Evolutionary conservation across 2,888 invertebrate species (phyloP).

Genomic region (Melinaea marsaeus): DNA sequence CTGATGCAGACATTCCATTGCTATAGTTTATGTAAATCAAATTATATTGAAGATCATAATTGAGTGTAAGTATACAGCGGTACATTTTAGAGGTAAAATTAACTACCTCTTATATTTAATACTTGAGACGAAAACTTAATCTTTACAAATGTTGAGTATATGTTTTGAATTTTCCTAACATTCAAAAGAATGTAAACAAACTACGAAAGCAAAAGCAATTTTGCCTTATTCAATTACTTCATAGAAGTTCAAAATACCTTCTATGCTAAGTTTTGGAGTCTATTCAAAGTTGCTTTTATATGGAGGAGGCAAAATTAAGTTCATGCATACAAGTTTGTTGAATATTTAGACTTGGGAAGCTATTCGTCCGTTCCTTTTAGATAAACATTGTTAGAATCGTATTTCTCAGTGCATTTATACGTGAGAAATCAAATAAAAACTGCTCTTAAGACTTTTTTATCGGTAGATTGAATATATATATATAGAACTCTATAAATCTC

Average conservation of each 20-base stretch:
- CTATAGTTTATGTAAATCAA: background rate
- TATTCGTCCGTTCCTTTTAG: background rate
- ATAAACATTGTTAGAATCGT: background rate
- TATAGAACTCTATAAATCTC: too few relatives aligned
- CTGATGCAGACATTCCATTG: too few relatives aligned
- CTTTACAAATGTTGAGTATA: too few relatives aligned
- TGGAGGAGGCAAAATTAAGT: background rate
- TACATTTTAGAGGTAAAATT: too few relatives aligned
- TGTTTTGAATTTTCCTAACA: background rate
- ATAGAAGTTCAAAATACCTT: background rate
- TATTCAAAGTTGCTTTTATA: constrained; percentile 5
- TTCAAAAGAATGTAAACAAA: background rate
- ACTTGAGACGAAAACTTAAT: too few relatives aligned
- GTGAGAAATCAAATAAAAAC: too few relatives aligned
- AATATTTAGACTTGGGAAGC: background rate
- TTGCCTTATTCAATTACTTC: background rate
- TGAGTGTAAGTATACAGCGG: background rate
- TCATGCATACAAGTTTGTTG: background rate
- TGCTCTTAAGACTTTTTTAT: too few relatives aligned
- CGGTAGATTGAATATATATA: too few relatives aligned
- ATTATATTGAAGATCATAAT: background rate
- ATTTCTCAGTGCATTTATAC: background rate
- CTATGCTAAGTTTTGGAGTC: constrained; percentile 1
- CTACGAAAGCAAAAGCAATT: background rate
- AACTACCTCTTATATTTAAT: too few relatives aligned